These are phyloP conservation scores for Otolemur garnettii DNA, from an alignment of 2,113 vertebrate species.

Conservation along the genomic window DNA sequence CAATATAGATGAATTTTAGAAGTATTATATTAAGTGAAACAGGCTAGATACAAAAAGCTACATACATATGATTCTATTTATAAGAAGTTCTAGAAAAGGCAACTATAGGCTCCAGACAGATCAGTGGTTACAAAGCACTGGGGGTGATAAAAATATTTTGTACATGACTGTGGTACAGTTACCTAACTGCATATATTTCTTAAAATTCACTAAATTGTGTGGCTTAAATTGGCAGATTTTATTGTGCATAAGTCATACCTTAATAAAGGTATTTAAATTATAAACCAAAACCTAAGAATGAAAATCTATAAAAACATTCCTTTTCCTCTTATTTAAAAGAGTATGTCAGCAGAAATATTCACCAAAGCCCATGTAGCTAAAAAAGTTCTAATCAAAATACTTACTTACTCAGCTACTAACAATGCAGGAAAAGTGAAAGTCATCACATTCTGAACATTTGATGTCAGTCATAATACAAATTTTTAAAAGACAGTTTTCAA, in stretches of 20 bases:
- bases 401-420: conserved; percentile 1
- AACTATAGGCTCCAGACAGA: not conserved
- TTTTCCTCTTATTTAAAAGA: conserved; percentile 52
- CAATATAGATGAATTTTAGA: conserved; percentile 48
- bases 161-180: not conserved
- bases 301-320: conserved; percentile 50
- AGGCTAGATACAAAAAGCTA: conserved; percentile 12
- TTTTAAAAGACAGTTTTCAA: conserved; percentile 56
- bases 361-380: conserved; percentile 27
- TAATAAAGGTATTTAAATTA: conserved; percentile 20
- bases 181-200: not conserved
- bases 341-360: conserved; percentile 27
- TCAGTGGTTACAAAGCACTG: not conserved
- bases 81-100: not conserved
- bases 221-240: conserved; percentile 1
- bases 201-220: not conserved
- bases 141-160: not conserved
- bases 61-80: not conserved
- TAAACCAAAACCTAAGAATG: conserved; percentile 30
- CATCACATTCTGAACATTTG: conserved; percentile 23
- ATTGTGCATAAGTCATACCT: not conserved
- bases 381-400: conserved; percentile 1
- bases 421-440: not conserved
- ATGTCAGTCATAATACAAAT: conserved; percentile 47
- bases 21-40: conserved; percentile 7